Evolutionary conservation across 2,888 invertebrate species (phyloP), one percentile per base, ranked within the genome.

Genomic region (Amorpha juglandis): DNA sequence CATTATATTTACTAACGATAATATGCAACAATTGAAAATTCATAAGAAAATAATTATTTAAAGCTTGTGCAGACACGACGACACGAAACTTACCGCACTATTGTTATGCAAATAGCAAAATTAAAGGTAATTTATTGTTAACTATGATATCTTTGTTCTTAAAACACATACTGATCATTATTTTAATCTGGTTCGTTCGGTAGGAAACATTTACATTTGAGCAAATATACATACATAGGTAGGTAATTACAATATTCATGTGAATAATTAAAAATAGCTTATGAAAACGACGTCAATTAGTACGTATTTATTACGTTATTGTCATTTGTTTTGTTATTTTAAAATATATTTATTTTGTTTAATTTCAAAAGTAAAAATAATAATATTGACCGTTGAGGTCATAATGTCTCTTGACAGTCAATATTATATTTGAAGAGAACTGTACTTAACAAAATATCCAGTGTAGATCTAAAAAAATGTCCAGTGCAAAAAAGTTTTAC

Each of bases 11-110:
- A 58, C 16, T 58, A 38, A 58, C 33, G 16, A 14, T 53, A 53
- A 38, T 9, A 19, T 38, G 38, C 35, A 38, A 58, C 55, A 58
- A 38, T 38, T 58, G 27, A 52, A 52, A 19, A 38, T 8, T 19
- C 55, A n/a, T 58, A 58, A 16, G 16, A 58, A 58, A 58, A 58
- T 58, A 38, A 58, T 35, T 8, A 19, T 58, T 38, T 38, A 58
- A 58, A 58, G 55, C 55, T 58, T 38, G 9, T 38, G 11, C 16
- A 38, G 16, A 55, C 55, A 11, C 9, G 12, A 27, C 14, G 27
- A 42, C 42, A 45, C 45, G 45, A 27, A 27, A 27, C 27, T 27
- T 27, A 27, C 27, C 27, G 2, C 27, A 3, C 27, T 19, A 19
- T 8, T 50, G 50, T 50, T 14, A 47, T n/a, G 47, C 48, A 48